A percentile compares a stretch with the other conserved stretches of the same genome.
Conservation (phyloP, 1,140 invertebrate genomes). For the Drosophila bipectinata region DNA sequence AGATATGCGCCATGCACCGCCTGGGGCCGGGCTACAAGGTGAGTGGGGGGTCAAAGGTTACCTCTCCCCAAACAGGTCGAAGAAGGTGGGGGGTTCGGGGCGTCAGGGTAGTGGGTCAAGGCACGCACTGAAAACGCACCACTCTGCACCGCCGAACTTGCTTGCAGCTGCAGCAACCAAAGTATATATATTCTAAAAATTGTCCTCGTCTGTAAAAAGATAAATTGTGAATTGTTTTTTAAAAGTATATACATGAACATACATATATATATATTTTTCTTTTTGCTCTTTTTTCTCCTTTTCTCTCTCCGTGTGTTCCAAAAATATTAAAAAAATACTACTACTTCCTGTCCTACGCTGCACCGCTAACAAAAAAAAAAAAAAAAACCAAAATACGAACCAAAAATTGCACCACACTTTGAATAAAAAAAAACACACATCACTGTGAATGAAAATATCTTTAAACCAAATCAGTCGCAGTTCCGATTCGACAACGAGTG, state of each 20-base stretch:
- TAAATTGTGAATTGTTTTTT: constrained; percentile 24
- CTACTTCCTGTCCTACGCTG: constrained; percentile 30
- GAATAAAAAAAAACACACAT: constrained; percentile 14
- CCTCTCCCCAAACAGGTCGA: background rate
- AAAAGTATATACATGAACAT: constrained; percentile 32
- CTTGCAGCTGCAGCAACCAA: constrained; percentile 34
- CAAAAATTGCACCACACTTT: constrained; percentile 36
- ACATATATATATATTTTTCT: constrained; percentile 42
- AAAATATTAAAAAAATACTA: constrained; percentile 8
- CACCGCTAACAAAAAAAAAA: constrained; percentile 30
- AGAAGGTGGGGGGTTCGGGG: background rate
- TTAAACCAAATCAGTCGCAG: constrained; percentile 91
- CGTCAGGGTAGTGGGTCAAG: background rate
- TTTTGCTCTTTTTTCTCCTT: constrained; percentile 53
- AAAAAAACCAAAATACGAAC: constrained; percentile 12
- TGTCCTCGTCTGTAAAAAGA: constrained; percentile 38
- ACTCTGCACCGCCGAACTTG: constrained; percentile 38
- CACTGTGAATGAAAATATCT: background rate
- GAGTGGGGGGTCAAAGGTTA: constrained; percentile 44
- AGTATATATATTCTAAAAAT: background rate
- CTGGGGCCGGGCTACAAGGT: constrained; percentile 99
- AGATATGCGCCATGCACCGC: constrained; percentile 98
- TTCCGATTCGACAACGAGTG: constrained; percentile 99
- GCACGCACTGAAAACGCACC: constrained; percentile 16
- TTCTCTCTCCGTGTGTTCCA: constrained; percentile 31